A percentile compares a stretch with the other conserved stretches of the same genome.
Conservation (phyloP, 2,888 invertebrate species). For the Eupithecia insigniata region DNA sequence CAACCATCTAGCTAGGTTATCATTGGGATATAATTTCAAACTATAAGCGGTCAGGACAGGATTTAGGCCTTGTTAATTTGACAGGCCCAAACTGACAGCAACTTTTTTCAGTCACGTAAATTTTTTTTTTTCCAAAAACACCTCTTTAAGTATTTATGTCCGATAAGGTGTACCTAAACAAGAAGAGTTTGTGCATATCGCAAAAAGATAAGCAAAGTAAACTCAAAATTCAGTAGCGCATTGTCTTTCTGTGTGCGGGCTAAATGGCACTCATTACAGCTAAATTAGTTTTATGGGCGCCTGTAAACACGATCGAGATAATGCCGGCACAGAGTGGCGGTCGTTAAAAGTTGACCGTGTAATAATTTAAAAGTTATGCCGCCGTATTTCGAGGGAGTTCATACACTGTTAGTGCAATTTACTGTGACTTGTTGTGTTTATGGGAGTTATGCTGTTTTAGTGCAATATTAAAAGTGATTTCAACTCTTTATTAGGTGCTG, state of each 20-base stretch:
- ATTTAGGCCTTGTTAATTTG: too few relatives aligned
- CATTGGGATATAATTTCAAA: too few relatives aligned
- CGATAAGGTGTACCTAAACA: too few relatives aligned
- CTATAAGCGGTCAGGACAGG: too few relatives aligned
- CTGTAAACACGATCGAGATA: conserved; percentile 60
- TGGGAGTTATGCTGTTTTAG: conserved; percentile 23
- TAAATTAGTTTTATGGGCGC: conserved; percentile 58
- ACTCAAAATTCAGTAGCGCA: conserved; percentile 37
- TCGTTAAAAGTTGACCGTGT: conserved; percentile 52
- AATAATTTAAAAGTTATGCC: conserved; percentile 44
- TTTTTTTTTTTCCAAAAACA: too few relatives aligned
- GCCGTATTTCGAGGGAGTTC: conserved; percentile 35
- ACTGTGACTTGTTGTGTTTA: conserved; percentile 34
- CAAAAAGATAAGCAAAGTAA: conserved; percentile 26
- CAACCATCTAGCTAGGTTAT: too few relatives aligned
- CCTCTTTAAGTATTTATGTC: too few relatives aligned
- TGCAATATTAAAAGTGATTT: conserved; percentile 11
- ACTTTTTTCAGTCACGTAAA: too few relatives aligned
- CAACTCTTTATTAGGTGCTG: background rate
- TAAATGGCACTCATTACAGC: conserved; percentile 55
- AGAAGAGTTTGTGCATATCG: background rate
- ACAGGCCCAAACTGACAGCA: too few relatives aligned
- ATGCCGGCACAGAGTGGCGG: conserved; percentile 45
- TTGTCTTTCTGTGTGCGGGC: conserved; percentile 44
- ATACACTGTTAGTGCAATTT: conserved; percentile 36